These are phyloP conservation scores for Leptinotarsa texana DNA, from an alignment of 1,140 invertebrate species.

Conservation along the genomic window DNA sequence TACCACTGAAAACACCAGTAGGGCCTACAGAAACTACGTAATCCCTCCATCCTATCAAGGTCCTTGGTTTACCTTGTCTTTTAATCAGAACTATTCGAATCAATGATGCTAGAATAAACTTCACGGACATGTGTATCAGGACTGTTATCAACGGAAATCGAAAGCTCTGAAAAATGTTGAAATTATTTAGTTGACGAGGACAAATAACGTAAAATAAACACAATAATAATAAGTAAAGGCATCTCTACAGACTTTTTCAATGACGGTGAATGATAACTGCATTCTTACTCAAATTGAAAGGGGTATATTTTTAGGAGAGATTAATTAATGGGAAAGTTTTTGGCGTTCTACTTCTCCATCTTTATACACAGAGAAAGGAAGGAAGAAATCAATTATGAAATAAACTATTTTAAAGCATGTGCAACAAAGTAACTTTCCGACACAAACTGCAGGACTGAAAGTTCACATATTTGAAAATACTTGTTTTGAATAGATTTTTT, in stretches of 20 bases:
- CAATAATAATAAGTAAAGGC: slow-evolving; percentile 1
- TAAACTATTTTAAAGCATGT: slow-evolving; percentile 1
- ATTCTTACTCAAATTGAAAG: no score
- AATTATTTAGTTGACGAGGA: background rate
- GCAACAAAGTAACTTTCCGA: no score
- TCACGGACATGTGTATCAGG: slow-evolving; percentile 80
- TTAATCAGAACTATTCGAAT: slow-evolving; percentile 67
- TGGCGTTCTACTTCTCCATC: no score
- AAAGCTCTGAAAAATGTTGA: slow-evolving; percentile 68
- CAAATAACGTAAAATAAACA: background rate
- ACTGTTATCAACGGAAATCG: slow-evolving; percentile 84
- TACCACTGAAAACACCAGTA: slow-evolving; percentile 86
- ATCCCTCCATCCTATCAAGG: slow-evolving; percentile 70
- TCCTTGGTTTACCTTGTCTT: slow-evolving; percentile 64
- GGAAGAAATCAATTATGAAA: no score
- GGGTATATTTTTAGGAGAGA: no score
- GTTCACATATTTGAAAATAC: no score
- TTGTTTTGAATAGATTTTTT: no score
- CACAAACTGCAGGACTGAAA: no score
- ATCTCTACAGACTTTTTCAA: background rate
- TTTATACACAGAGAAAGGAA: no score
- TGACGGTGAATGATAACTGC: no score
- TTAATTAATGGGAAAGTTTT: no score
- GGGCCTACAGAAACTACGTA: slow-evolving; percentile 69
- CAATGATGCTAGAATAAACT: slow-evolving; percentile 75